phyloP scores from a whole-genome alignment of 2,888 invertebrate genomes.

The Phengaris alcon region DNA sequence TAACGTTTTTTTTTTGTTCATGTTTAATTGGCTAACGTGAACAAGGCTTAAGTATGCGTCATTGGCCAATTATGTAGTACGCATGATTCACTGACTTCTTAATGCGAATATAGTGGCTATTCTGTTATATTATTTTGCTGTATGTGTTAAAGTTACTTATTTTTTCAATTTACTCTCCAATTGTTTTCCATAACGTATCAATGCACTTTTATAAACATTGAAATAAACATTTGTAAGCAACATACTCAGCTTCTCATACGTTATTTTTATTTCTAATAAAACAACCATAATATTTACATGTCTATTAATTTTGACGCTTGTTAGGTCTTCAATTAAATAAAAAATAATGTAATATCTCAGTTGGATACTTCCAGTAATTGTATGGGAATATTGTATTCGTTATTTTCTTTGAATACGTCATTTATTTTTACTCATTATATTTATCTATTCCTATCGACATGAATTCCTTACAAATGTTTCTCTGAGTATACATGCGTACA shows the following conservation, averaged over 20 bases:
- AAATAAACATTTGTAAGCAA: slow-evolving; percentile 9
- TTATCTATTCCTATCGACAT: slow-evolving; percentile 5
- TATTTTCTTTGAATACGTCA: not conserved
- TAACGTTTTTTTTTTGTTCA: too few relatives aligned
- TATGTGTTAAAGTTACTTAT: too few relatives aligned
- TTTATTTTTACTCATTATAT: not conserved
- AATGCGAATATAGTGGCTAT: too few relatives aligned
- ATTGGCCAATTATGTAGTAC: too few relatives aligned
- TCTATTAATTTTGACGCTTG: slow-evolving; percentile 21
- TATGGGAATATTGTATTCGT: slow-evolving; percentile 3
- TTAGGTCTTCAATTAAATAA: slow-evolving; percentile 22
- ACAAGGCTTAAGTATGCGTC: too few relatives aligned
- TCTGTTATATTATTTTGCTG: too few relatives aligned
- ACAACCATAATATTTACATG: slow-evolving; percentile 18
- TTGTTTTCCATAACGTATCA: not conserved
- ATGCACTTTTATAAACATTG: not conserved
- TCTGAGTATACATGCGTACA: not conserved
- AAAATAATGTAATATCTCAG: slow-evolving; percentile 12
- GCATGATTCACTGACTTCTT: too few relatives aligned
- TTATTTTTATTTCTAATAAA: slow-evolving; percentile 1
- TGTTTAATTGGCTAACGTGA: too few relatives aligned
- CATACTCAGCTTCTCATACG: not conserved
- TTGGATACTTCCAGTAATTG: slow-evolving; percentile 16
- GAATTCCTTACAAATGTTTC: not conserved
- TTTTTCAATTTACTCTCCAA: too few relatives aligned